Percentiles rank a stretch among this genome's conserved stretches.
These are phyloP conservation scores for Coturnix japonica DNA, from an alignment of 2,113 vertebrate genomes.

Conservation along the genomic window DNA sequence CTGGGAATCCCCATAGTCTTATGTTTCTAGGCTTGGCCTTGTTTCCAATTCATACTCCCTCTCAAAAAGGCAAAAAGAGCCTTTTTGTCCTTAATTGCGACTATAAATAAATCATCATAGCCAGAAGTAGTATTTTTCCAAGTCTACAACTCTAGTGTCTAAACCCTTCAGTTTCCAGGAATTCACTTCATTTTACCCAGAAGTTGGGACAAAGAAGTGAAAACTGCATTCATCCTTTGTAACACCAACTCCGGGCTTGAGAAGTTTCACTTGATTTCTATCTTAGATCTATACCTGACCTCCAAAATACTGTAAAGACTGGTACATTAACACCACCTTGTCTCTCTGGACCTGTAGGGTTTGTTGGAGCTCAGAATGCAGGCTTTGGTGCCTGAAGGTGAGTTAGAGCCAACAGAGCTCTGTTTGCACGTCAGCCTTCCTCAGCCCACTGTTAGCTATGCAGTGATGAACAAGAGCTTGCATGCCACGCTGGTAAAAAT, in stretches of 20 bases:
- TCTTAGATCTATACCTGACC: not conserved
- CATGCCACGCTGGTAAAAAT: not conserved
- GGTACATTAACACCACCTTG: not conserved
- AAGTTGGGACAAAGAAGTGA: conserved; percentile 59
- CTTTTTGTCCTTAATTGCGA: conserved; percentile 71
- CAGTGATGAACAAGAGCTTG: not conserved
- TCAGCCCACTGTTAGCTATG: not conserved
- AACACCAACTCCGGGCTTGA: not conserved
- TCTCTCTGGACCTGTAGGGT: not conserved
- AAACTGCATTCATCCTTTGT: conserved; percentile 38
- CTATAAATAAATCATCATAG: conserved; percentile 71
- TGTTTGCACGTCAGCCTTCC: not conserved
- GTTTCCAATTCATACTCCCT: conserved; percentile 57
- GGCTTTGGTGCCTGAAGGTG: not conserved
- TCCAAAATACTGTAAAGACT: not conserved
- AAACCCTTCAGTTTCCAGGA: conserved; percentile 70
- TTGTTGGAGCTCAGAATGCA: not conserved
- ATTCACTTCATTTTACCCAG: conserved; percentile 61
- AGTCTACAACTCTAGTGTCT: conserved; percentile 44
- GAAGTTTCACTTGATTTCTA: not conserved
- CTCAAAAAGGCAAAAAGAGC: conserved; percentile 41
- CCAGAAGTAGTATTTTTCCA: conserved; percentile 73
- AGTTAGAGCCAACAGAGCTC: not conserved
- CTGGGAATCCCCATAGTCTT: conserved; percentile 65
- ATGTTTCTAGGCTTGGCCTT: conserved; percentile 64